phyloP scores from a whole-genome alignment of 2,797 vertebrate species.

The Peromyscus eremicus region DNA sequence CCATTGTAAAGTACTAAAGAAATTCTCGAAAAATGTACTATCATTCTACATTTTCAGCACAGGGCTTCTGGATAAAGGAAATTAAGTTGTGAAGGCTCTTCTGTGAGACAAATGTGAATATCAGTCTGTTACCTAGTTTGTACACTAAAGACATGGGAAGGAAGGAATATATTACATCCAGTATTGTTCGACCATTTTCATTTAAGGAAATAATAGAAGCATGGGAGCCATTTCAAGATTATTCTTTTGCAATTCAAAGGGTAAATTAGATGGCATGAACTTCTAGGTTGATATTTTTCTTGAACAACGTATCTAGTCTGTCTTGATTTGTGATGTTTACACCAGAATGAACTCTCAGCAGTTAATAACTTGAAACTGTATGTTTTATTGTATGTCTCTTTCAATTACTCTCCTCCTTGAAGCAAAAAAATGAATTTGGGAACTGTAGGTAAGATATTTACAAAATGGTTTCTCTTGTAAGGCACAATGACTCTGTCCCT shows the following conservation, averaged over 20 bases:
- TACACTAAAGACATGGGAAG: constrained; percentile 42
- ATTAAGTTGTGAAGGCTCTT: constrained; percentile 40
- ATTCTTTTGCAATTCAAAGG: constrained; percentile 47
- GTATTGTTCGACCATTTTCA: constrained; percentile 33
- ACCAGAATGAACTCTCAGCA: constrained; percentile 56
- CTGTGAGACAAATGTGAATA: constrained; percentile 51
- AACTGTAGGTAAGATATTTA: constrained; percentile 43
- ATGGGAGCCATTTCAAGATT: constrained; percentile 26
- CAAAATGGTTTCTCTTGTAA: constrained; percentile 4
- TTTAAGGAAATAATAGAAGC: constrained; percentile 8
- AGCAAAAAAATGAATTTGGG: constrained; percentile 32
- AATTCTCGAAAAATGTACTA: constrained; percentile 56
- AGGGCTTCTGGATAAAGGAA: constrained; percentile 35
- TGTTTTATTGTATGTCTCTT: constrained; percentile 39
- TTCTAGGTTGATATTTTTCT: constrained; percentile 58
- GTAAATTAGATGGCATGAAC: constrained; percentile 44
- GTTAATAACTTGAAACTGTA: constrained; percentile 23
- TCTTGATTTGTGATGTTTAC: neutral
- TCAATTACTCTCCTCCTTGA: constrained; percentile 7
- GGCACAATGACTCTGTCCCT: neutral
- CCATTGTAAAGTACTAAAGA: constrained; percentile 29
- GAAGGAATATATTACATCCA: neutral
- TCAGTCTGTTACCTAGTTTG: constrained; percentile 54
- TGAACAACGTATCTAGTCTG: constrained; percentile 9
- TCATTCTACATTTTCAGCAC: constrained; percentile 19